A percentile compares a stretch with the other conserved stretches of the same genome.
These are phyloP conservation scores for Crepidodera aurea DNA, from an alignment of 2,888 invertebrate genomes.

Conservation along the genomic window DNA sequence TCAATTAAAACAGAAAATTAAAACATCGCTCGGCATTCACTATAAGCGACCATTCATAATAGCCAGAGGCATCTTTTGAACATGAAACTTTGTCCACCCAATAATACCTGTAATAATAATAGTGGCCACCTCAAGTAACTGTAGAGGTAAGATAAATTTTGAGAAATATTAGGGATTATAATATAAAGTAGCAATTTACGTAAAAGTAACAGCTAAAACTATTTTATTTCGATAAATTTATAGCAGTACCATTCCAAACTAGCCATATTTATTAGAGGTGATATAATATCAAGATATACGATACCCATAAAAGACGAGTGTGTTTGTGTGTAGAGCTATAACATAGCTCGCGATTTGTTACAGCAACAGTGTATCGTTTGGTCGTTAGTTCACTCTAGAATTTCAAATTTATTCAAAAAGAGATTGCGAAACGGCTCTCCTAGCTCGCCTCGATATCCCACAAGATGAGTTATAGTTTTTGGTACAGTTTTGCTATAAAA, in stretches of 20 bases:
- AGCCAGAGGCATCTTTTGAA: too few species aligned
- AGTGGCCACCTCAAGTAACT: too few species aligned
- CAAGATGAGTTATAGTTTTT: constrained; percentile 6
- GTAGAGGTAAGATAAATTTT: too few species aligned
- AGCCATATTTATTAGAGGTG: constrained; percentile 9
- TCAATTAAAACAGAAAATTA: too few species aligned
- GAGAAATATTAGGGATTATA: too few species aligned
- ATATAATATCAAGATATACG: constrained; percentile 9
- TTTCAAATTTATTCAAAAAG: constrained; percentile 12
- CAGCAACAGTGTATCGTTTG: constrained; percentile 12
- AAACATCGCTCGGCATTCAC: too few species aligned
- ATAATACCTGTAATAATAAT: too few species aligned
- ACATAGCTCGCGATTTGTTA: constrained; percentile 11
- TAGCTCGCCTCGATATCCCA: background rate
- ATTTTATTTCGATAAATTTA: background rate
- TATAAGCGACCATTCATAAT: too few species aligned
- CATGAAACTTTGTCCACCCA: too few species aligned
- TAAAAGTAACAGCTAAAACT: background rate
- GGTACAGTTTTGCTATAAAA: background rate
- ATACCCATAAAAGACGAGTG: constrained; percentile 5
- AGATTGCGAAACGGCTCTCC: background rate
- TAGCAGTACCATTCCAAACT: background rate
- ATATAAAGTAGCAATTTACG: too few species aligned
- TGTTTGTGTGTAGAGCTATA: constrained; percentile 7
- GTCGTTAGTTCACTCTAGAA: constrained; percentile 12